A percentile compares a stretch with the other conserved stretches of the same genome.
Evolutionary conservation across 2,113 vertebrate genomes (phyloP).

Genomic region (Nannospalax galili): DNA sequence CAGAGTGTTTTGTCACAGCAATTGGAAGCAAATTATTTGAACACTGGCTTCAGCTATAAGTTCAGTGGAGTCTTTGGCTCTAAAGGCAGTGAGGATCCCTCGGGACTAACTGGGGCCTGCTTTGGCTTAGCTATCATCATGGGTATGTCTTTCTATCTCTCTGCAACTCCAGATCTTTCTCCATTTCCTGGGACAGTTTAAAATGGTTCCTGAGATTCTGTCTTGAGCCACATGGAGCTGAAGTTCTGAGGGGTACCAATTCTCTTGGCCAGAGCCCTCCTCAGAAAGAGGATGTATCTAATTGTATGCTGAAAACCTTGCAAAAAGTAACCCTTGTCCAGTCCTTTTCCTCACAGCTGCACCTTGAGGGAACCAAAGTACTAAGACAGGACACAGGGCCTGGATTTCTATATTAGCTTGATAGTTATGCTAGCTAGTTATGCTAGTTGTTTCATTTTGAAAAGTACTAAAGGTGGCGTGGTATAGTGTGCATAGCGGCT

Average conservation of each 20-base stretch:
- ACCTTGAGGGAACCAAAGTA: rapidly evolving
- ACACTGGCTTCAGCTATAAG: too few species aligned
- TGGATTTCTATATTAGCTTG: too few species aligned
- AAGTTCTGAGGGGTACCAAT: background rate
- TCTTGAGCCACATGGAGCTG: background rate
- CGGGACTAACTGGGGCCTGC: rapidly evolving
- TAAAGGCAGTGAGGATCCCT: background rate
- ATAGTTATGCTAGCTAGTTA: rapidly evolving
- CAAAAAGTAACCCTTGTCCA: too few species aligned
- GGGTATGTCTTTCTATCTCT: rapidly evolving
- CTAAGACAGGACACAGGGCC: rapidly evolving
- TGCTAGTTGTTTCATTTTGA: background rate
- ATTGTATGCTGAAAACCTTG: background rate
- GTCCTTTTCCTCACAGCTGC: background rate
- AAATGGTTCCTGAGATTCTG: background rate
- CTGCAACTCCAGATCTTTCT: background rate
- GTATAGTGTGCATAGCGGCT: rapidly evolving
- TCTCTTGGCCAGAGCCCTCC: rapidly evolving
- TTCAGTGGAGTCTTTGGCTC: too few species aligned
- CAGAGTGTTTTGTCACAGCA: too few species aligned
- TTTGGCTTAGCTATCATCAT: background rate
- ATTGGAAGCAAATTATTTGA: too few species aligned
- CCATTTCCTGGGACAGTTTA: rapidly evolving
- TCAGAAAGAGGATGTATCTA: background rate
- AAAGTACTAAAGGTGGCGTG: background rate